Base-by-base conservation (phyloP, 2,797 vertebrate species). In the Echiichthys vipera region DNA sequence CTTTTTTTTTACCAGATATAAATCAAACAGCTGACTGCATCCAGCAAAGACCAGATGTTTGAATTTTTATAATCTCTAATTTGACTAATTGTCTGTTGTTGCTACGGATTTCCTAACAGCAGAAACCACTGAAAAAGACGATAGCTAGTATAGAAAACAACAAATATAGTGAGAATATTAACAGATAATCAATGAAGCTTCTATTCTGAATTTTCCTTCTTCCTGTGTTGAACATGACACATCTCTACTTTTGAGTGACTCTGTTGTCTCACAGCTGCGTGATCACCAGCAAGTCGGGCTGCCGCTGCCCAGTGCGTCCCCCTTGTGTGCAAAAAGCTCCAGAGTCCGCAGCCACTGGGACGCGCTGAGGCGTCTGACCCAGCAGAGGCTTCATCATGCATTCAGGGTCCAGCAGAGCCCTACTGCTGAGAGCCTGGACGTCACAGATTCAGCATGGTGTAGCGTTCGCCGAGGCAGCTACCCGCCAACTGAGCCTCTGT, bases 291-390 rank as follows among this genome's bases (percentile, higher is more conserved):
- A 43, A 57, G 75, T 62, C 4, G 8, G 61, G 13, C 66, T 37
- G 7, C 43, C 56, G 6, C 39, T 34, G 12, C 50, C 59, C 32
- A 10, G 4, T 30, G 32, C 70, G 3, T 87, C 82, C 68, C 68
- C 76, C 78, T 70, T 73, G 30, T 53, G 71, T 37, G 67, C 81
- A 40, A 84, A 56, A 59, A 71, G 37, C 58, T 54, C 69, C 39
- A 53, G 65, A 68, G 63, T 77, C 36, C 63, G 29, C 43, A 85
- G 74, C 59, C 89, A 84, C 72, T 91, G 91, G 91, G 87, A 89
- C 65, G 72, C 80, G 65, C 49, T 91, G 66, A 84, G 81, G 36
- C 47, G 13, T 5, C 67, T 89, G 46, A 86, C 86, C 46, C 29
- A 7, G 9, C 78, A 74, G 76, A 85, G 51, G 69, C 64, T 91